phyloP scores from a whole-genome alignment of 2,888 invertebrate species.

The Tupiocoris notatus region DNA sequence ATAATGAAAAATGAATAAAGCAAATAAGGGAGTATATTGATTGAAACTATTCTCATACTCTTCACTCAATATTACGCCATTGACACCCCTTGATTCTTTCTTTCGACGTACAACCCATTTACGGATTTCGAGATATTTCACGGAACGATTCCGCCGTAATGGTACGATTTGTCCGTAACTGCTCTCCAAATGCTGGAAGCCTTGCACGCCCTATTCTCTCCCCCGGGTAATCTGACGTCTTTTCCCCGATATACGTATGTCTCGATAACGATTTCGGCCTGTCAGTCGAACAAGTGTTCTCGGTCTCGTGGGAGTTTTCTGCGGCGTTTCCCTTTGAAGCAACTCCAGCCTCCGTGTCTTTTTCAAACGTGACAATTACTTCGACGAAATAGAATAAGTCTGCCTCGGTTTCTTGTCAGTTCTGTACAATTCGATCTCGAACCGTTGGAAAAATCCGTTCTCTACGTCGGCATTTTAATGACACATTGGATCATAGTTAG shows the following conservation, averaged over 20 bases:
- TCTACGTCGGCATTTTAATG: too few species aligned
- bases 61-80: too few species aligned
- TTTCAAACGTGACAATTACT: background rate
- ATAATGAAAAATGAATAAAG: too few species aligned
- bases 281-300: background rate
- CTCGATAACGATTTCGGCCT: background rate
- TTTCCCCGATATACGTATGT: background rate
- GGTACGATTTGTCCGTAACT: too few species aligned
- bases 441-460: too few species aligned
- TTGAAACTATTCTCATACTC: too few species aligned
- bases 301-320: background rate
- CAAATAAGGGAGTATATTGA: too few species aligned
- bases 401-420: background rate
- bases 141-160: background rate
- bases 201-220: background rate
- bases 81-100: background rate
- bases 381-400: background rate
- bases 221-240: background rate
- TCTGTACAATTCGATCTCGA: too few species aligned
- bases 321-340: background rate
- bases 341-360: background rate
- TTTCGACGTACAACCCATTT: background rate
- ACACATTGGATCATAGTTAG: too few species aligned
- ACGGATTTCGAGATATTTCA: background rate
- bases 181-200: background rate